Conservation (phyloP, 2,888 invertebrate species). For the Dendrolimus pini region DNA sequence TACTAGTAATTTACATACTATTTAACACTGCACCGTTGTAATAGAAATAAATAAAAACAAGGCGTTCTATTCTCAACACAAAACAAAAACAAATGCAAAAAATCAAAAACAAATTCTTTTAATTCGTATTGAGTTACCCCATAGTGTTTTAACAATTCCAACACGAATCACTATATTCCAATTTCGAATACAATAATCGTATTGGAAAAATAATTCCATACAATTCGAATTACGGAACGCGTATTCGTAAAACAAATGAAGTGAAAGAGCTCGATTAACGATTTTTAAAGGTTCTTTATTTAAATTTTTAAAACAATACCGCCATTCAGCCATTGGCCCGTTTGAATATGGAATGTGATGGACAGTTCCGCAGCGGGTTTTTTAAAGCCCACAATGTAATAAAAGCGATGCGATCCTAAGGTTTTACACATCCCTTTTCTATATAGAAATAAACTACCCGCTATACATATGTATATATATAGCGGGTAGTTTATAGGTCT, state of each 20-base stretch:
- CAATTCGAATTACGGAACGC: constrained; percentile 34
- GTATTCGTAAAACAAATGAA: constrained; percentile 57
- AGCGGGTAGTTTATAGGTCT: too few relatives aligned
- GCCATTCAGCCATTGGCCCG: constrained; percentile 55
- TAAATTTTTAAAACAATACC: constrained; percentile 69
- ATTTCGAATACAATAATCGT: constrained; percentile 38
- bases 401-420: background rate
- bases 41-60: background rate
- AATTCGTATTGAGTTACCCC: constrained; percentile 73
- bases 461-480: too few relatives aligned
- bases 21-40: background rate
- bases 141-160: constrained; percentile 46
- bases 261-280: constrained; percentile 70
- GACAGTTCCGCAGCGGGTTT: constrained; percentile 42
- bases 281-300: constrained; percentile 60
- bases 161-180: constrained; percentile 29
- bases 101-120: constrained; percentile 45
- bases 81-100: constrained; percentile 5
- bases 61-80: constrained; percentile 1
- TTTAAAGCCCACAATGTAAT: background rate
- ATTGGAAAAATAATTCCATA: constrained; percentile 24
- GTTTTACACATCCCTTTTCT: background rate
- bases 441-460: too few relatives aligned
- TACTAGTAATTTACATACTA: constrained; percentile 15
- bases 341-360: constrained; percentile 69